A percentile compares a stretch with the other conserved stretches of the same genome.
Conservation (phyloP, 2,888 invertebrate species). For the Tetranychus piercei region DNA sequence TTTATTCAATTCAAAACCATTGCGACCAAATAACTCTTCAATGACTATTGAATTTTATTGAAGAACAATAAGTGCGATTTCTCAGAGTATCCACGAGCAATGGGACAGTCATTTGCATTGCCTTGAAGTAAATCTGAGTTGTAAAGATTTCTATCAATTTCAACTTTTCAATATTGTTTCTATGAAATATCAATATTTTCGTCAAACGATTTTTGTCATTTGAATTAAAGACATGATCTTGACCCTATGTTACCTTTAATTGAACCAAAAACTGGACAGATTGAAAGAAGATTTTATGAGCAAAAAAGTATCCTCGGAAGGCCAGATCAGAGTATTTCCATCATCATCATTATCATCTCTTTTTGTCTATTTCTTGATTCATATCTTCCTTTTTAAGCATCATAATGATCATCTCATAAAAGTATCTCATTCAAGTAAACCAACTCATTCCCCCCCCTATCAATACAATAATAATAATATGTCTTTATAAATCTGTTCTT, state of each 20-base stretch:
- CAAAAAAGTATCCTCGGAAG: too few species aligned
- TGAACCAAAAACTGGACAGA: background rate
- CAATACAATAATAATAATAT: background rate
- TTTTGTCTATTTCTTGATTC: background rate
- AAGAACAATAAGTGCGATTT: too few species aligned
- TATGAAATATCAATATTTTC: too few species aligned
- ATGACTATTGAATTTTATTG: too few species aligned
- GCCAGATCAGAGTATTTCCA: background rate
- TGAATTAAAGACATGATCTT: background rate
- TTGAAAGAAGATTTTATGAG: too few species aligned
- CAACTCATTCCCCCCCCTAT: background rate
- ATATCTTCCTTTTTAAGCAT: background rate
- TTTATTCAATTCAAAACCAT: too few species aligned
- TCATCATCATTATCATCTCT: background rate
- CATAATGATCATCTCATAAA: background rate
- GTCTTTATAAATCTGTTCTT: background rate
- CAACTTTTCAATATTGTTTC: too few species aligned
- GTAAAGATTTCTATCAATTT: too few species aligned
- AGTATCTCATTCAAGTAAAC: background rate
- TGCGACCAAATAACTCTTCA: too few species aligned
- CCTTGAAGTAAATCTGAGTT: too few species aligned
- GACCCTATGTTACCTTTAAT: background rate
- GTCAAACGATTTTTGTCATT: background rate
- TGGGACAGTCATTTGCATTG: too few species aligned
- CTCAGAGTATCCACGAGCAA: too few species aligned